These are phyloP conservation scores for Mamestra brassicae DNA, from an alignment of 2,888 invertebrate species.

Conservation along the genomic window DNA sequence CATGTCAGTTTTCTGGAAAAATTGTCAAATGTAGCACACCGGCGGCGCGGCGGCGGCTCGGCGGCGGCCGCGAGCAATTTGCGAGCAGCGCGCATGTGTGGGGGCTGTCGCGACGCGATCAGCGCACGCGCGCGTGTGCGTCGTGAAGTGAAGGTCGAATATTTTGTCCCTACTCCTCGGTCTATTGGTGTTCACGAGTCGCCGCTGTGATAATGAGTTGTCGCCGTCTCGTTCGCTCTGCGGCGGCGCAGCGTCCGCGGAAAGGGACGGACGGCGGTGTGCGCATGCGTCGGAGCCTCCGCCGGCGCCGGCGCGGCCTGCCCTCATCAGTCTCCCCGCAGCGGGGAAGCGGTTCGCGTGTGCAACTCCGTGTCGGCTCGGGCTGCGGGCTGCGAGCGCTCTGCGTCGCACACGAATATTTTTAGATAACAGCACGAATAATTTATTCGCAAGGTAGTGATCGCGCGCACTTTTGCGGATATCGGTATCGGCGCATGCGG, in stretches of 20 bases:
- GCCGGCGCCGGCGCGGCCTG: constrained; percentile 89
- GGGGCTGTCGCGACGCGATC: constrained; percentile 81
- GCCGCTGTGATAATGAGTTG: constrained; percentile 88
- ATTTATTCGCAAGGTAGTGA: constrained; percentile 89
- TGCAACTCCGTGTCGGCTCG: constrained; percentile 83
- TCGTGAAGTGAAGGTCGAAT: constrained; percentile 91
- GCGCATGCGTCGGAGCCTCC: constrained; percentile 89
- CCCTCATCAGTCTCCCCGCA: constrained; percentile 90
- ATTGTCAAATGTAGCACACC: constrained; percentile 89
- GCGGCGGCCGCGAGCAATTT: constrained; percentile 81
- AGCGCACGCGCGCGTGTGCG: constrained; percentile 84
- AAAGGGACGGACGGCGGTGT: constrained; percentile 84
- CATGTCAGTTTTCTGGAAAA: constrained; percentile 90
- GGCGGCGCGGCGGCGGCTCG: constrained; percentile 74
- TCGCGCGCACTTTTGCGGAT: constrained; percentile 89
- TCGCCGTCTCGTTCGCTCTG: constrained; percentile 85
- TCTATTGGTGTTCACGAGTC: constrained; percentile 90
- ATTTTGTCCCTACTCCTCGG: constrained; percentile 90
- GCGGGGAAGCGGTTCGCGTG: constrained; percentile 90
- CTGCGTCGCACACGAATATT: constrained; percentile 88
- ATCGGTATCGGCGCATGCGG: constrained; percentile 86
- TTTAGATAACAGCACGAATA: constrained; percentile 90
- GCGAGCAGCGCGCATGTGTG: constrained; percentile 80
- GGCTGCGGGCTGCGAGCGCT: constrained; percentile 79
- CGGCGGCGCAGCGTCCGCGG: constrained; percentile 68